phyloP scores from a whole-genome alignment of 2,888 invertebrate genomes.

The Eilema griseolum region DNA sequence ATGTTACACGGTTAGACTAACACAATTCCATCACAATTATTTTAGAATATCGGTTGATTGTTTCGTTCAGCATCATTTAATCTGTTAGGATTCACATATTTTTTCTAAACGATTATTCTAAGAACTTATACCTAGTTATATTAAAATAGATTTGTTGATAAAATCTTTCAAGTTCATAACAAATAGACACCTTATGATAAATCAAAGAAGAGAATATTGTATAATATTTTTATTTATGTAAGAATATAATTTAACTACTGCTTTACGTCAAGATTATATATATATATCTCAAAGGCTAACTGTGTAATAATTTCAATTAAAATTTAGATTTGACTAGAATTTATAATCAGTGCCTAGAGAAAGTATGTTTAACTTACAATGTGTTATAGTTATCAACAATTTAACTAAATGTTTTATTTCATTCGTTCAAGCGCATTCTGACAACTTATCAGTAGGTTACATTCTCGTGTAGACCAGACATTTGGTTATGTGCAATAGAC shows the following conservation, averaged over 20 bases:
- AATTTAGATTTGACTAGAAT: conserved; percentile 83
- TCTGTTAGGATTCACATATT: conserved; percentile 57
- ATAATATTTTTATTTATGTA: conserved; percentile 52
- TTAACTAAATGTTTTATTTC: conserved; percentile 29
- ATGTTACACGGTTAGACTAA: conserved; percentile 75
- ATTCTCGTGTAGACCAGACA: background rate
- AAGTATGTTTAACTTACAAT: conserved; percentile 58
- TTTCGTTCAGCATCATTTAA: conserved; percentile 74
- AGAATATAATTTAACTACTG: conserved; percentile 56
- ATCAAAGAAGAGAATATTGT: conserved; percentile 56
- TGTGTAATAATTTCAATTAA: conserved; percentile 66
- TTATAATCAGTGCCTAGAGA: conserved; percentile 73
- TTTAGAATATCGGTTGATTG: conserved; percentile 86
- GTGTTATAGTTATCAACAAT: conserved; percentile 42
- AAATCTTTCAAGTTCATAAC: conserved; percentile 82
- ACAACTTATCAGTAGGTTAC: background rate
- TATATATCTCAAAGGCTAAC: conserved; percentile 62
- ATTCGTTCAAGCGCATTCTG: conserved; percentile 11
- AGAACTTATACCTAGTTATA: conserved; percentile 59
- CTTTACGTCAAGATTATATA: conserved; percentile 56
- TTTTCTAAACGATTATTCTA: conserved; percentile 54
- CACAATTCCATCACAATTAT: conserved; percentile 85
- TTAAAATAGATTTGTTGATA: conserved; percentile 84
- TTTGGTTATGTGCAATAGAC: background rate
- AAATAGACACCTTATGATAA: conserved; percentile 62